Conservation (phyloP, 2,797 vertebrate genomes). For the Lycodopsis pacificus region DNA sequence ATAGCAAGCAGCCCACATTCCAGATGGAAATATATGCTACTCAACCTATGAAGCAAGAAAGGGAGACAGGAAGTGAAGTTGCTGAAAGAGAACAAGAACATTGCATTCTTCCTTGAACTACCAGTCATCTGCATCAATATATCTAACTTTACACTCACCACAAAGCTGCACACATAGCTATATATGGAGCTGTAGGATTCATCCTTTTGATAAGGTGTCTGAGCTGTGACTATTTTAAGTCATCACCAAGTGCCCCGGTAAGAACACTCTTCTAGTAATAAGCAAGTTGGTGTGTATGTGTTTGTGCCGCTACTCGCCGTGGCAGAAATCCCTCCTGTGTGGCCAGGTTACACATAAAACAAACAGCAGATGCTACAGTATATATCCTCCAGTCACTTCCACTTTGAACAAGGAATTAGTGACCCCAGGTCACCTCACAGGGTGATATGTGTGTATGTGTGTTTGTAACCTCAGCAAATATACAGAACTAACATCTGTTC, state of each 20-base stretch:
- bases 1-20: conserved; percentile 48
- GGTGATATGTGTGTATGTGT: conserved; percentile 12
- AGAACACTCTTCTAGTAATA: conserved; percentile 27
- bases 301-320: conserved; percentile 15
- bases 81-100: conserved; percentile 37
- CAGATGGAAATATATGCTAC: conserved; percentile 50
- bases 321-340: conserved; percentile 32
- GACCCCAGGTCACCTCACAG: conserved; percentile 36
- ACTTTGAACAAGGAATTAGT: conserved; percentile 5
- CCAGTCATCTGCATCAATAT: conserved; percentile 24
- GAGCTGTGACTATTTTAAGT: conserved; percentile 35
- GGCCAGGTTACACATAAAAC: conserved; percentile 40
- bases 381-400: conserved; percentile 20
- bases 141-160: conserved; percentile 25
- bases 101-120: conserved; percentile 37
- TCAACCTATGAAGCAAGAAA: conserved; percentile 32
- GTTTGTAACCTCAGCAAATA: conserved; percentile 38
- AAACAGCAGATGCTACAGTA: conserved; percentile 37
- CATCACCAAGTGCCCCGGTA: background rate
- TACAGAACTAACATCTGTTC: conserved; percentile 39
- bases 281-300: conserved; percentile 14
- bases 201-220: conserved; percentile 31
- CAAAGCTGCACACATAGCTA: conserved; percentile 33
- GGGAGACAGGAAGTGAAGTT: conserved; percentile 27
- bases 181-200: conserved; percentile 27